phyloP scores from a whole-genome alignment of 2,888 invertebrate genomes.

The Limnephilus lunatus region DNA sequence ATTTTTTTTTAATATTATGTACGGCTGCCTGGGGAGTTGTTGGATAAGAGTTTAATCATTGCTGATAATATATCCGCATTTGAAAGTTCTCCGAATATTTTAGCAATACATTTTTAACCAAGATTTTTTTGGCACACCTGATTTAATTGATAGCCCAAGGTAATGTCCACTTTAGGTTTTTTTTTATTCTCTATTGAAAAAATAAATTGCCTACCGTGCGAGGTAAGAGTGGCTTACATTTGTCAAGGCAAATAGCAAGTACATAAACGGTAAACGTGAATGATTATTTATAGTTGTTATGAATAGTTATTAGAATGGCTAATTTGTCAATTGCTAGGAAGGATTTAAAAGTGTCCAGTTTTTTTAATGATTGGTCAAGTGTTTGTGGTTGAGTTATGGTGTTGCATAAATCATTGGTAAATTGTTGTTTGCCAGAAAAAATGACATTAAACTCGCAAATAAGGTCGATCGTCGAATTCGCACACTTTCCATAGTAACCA shows the following conservation, averaged over 20 bases:
- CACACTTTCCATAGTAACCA: not conserved
- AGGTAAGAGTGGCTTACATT: conserved; percentile 6
- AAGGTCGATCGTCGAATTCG: not conserved
- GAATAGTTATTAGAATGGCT: not conserved
- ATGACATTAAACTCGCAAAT: not conserved
- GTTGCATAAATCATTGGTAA: not conserved
- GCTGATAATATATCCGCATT: conserved; percentile 22
- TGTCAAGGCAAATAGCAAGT: not conserved
- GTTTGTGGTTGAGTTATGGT: not conserved
- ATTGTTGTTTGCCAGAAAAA: not conserved
- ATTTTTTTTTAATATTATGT: not conserved
- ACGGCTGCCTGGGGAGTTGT: conserved; percentile 9
- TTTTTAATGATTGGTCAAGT: not conserved
- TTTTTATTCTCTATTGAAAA: not conserved
- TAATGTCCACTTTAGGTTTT: conserved; percentile 8
- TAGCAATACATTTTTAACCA: not conserved
- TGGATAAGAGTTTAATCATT: conserved; percentile 36
- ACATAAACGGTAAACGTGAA: not conserved
- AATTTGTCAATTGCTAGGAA: not conserved
- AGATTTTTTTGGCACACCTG: not conserved
- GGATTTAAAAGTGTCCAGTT: not conserved
- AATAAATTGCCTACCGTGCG: conserved; percentile 10
- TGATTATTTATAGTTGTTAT: not conserved
- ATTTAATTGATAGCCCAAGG: conserved; percentile 16
- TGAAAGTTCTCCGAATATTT: conserved; percentile 11